Evolutionary conservation across 1,140 invertebrate genomes (phyloP), one percentile per base, ranked within the genome.

Genomic region (Sarcophaga peregrina): DNA sequence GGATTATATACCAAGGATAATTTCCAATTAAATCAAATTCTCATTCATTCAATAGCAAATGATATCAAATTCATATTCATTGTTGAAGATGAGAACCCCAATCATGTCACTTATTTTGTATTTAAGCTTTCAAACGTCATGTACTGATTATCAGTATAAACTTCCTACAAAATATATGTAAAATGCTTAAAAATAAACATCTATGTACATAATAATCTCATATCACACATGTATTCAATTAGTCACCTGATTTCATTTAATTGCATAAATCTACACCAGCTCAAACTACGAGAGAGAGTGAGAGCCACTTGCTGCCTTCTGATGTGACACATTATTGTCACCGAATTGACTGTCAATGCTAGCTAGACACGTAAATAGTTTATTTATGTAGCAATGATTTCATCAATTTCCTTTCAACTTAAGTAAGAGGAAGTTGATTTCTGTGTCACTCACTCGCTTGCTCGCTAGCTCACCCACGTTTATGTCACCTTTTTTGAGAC

Each of bases 351-450:
- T 58, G 54, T 58, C 54, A 58, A 58, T 58, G 54, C 13, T 58
- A 58, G 25, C 54, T 58, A 58, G 54, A 58, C 54, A 58, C 54
- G 54, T 58, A 58, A 58, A 58, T 58, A 58, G 54, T 58, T 58
- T 58, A 58, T 58, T n/a, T n/a, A 58, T 58, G 54, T 58, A 13
- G 6, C 15, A 13, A 58, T 58, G 54, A 58, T 58, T 58, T 58
- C 11, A 13, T 58, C 54, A 58, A 58, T 58, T 58, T n/a, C n/a
- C 54, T n/a, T 13, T 58, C 54, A 58, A 58, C n/a, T 13, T 3
- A 58, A 15, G 15, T 58, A 58, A 58, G 54, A 58, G 54, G 54
- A 58, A 58, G 54, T 58, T 13, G 13, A 58, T 58, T 58, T 58
- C 15, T 58, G 54, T 58, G 54, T 58, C 54, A 58, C 54, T 58